These are phyloP conservation scores for Tupaia chinensis DNA, from an alignment of 2,113 vertebrate genomes.

Conservation along the genomic window DNA sequence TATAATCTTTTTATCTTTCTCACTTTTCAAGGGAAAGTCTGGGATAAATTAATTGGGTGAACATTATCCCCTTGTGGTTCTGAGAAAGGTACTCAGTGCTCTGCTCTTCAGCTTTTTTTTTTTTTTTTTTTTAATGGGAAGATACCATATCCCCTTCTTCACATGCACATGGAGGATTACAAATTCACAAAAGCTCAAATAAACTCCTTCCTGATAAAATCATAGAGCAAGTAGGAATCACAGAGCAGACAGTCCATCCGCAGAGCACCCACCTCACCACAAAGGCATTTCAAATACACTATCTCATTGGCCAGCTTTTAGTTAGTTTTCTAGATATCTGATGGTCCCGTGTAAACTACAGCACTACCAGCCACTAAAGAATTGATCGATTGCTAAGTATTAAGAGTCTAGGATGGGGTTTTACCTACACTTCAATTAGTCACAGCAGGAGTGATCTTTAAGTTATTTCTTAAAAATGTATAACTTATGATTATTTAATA, in stretches of 20 bases:
- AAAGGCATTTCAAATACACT: neutral
- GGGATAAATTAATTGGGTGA: neutral
- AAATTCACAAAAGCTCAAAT: neutral
- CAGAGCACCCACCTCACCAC: neutral
- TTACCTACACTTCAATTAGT: neutral
- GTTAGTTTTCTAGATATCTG: neutral
- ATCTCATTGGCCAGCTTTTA: neutral
- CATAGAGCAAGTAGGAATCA: neutral
- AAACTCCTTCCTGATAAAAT: neutral
- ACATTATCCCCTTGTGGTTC: neutral
- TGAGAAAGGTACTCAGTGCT: neutral
- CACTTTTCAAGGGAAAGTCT: neutral
- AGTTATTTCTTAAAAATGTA: neutral
- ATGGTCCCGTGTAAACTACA: neutral
- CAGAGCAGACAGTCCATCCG: neutral
- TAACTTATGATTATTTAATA: neutral
- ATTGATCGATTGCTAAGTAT: neutral
- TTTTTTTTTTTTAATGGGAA: neutral
- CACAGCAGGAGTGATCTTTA: constrained; percentile 28
- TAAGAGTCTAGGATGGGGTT: neutral
- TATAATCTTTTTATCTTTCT: constrained; percentile 3
- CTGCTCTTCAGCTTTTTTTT: constrained; percentile 18
- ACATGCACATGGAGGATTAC: neutral
- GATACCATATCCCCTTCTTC: neutral
- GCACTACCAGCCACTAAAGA: neutral